Evolutionary conservation across 2,888 invertebrate species (phyloP), one percentile per base, ranked within the genome.

Genomic region (Anarsia innoxiella): DNA sequence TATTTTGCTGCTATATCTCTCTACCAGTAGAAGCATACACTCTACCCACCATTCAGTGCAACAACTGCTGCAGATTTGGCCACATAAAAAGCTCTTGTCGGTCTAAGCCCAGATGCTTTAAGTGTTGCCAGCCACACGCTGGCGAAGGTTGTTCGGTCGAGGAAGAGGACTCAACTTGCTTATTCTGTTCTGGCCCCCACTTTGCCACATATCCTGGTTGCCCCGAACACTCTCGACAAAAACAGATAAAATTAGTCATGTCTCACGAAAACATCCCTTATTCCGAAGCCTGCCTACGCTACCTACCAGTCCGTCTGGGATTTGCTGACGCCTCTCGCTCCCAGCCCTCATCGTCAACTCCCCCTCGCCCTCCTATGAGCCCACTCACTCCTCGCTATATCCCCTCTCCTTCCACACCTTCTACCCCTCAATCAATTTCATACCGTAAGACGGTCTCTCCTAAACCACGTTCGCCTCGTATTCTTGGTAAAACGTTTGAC

Each of bases 51-150:
- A 46, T 42, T 3, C 41, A 39, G 13, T 45, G 44, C 23, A 9
- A 30, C 1, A 41, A 37, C 4, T 54, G 51, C 23, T 54, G 51
- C 13, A 32, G 47, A 1, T 54, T 44, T 35, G 54, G 50, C 1
- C 51, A 51, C 12, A 37, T 40, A 1, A 48, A 43, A 16, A 12
- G 33, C 1, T 42, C 46, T 9, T 53, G 53, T 19, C 8, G 55
- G 0, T 48, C 53, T 1, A 41, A 45, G 10, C 46, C 50, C 1
- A 37, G 49, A 4, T 51, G 54, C 27, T 47, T 10, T 23, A 33
- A 13, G 2, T 54, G 48, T 34, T 29, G 36, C 1, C 41, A 46
- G 28, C 16, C 30, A 0, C 50, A 54, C 28, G 2, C 30, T 5
- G 48, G 46, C 2, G 42, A 38, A 1, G 15, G 27, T 1, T 52